These are phyloP conservation scores for Oikopleura vanhoeffeni DNA, from an alignment of 23 tunicate genomes.

Conservation along the genomic window DNA sequence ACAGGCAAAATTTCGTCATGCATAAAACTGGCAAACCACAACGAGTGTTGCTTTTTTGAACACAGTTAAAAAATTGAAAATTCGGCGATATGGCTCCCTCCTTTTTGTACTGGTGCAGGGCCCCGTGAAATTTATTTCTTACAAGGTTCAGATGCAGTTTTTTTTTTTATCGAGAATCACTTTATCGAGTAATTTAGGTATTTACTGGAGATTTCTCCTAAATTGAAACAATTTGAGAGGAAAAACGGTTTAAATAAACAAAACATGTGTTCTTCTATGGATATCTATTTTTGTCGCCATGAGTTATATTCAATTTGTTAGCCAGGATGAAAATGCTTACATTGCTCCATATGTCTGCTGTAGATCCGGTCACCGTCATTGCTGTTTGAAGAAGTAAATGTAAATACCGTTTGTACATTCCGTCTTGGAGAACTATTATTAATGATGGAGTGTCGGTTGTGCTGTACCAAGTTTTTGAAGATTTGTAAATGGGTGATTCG, in stretches of 20 bases:
- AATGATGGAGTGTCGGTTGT: conserved; percentile 14
- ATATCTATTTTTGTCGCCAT: not conserved
- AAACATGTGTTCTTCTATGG: not conserved
- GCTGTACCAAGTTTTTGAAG: conserved; percentile 44
- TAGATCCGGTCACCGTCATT: conserved; percentile 11
- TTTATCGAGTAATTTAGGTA: no score
- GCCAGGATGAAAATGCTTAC: not conserved
- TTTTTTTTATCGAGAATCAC: no score
- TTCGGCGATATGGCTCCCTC: no score
- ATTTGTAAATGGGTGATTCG: conserved; percentile 34
- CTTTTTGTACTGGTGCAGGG: no score
- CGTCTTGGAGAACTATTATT: not conserved
- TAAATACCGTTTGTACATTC: not conserved
- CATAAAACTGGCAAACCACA: no score
- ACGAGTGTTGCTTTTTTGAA: no score
- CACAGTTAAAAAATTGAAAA: no score
- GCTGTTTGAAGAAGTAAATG: conserved; percentile 10
- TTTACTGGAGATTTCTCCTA: no score
- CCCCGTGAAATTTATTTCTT: no score
- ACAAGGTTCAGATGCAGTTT: no score
- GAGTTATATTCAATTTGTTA: not conserved
- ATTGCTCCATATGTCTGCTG: conserved; percentile 8
- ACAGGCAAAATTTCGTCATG: no score
- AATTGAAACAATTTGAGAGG: no score
- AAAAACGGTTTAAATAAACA: not conserved